Evolutionary conservation across 2,888 invertebrate genomes (phyloP), one percentile per base, ranked within the genome.

Genomic region (Fabriciana adippe): DNA sequence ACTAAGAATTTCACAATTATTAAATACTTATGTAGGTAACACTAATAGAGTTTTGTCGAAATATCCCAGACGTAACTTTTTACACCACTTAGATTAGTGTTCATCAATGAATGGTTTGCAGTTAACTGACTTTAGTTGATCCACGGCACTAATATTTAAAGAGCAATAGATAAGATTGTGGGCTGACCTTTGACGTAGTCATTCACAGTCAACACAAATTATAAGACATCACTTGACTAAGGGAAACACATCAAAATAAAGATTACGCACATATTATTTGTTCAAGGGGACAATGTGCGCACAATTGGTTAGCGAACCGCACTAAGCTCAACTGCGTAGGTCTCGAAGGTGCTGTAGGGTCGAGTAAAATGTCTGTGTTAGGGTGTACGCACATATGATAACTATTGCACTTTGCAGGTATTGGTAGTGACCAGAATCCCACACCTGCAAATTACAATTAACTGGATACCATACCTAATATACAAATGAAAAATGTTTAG

Each of bases 81-180:
- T 31, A 68, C 81, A 83, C 80, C 75, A 71, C 75, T 78, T 64
- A 75, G 78, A 79, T 80, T 77, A 81, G 81, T 59, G 48, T 84
- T 81, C 79, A 76, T 84, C 82, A 86, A 85, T 82, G 80, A 82
- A 81, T 81, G 76, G 88, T 86, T 84, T 77, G 76, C 81, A 84
- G 85, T 87, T 83, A 87, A 92, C 92, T 92, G 91, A 89, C 88
- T 91, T 84, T 81, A 84, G 81, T 85, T 81, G 81, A 84, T 85
- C 86, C 79, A 85, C 86, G 86, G 86, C 91, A 87, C 89, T 89
- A 89, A 89, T 88, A 92, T 92, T 87, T 92, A 92, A 91, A 89
- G 85, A 81, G 84, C 81, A 81, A 79, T 81, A 77, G 92, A 92
- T 92, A 90, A 92, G 90, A 91, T 87, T 85, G 84, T 78, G 82